Percentiles rank a stretch among this genome's conserved stretches.
These are phyloP conservation scores for Hesperophylax magnus DNA, from an alignment of 1,140 invertebrate genomes.

Conservation along the genomic window DNA sequence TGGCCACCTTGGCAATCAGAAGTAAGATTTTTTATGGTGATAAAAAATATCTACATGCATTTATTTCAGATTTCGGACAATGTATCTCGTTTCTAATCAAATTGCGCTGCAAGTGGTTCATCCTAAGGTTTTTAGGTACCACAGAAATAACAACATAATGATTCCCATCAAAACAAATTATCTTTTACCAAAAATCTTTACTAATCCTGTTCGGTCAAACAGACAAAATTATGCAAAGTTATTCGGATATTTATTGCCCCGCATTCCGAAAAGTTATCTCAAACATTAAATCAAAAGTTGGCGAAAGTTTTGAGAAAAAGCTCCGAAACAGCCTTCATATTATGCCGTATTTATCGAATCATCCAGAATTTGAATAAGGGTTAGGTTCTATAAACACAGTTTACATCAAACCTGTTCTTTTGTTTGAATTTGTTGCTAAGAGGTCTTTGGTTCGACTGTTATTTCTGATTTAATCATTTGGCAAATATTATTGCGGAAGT, in stretches of 20 bases:
- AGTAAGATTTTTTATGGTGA: too few relatives aligned
- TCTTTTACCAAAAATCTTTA: neutral
- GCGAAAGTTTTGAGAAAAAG: slow-evolving; percentile 36
- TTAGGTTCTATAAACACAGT: slow-evolving; percentile 33
- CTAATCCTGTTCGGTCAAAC: neutral
- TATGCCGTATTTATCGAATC: slow-evolving; percentile 34
- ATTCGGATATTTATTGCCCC: slow-evolving; percentile 21
- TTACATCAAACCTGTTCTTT: slow-evolving; percentile 37
- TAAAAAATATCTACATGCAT: too few relatives aligned
- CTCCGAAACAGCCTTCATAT: neutral
- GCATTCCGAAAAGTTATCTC: slow-evolving; percentile 9
- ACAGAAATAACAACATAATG: too few relatives aligned
- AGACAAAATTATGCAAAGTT: slow-evolving; percentile 22
- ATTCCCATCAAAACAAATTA: neutral
- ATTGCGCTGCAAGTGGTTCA: too few relatives aligned
- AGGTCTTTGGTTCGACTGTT: slow-evolving; percentile 17
- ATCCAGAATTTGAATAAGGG: slow-evolving; percentile 35
- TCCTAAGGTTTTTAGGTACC: too few relatives aligned
- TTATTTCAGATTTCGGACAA: too few relatives aligned
- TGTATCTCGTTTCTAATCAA: too few relatives aligned
- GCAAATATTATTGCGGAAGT: slow-evolving; percentile 8
- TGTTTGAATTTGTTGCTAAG: slow-evolving; percentile 5
- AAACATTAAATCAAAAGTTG: slow-evolving; percentile 31
- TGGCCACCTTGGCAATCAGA: too few relatives aligned
- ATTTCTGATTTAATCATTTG: slow-evolving; percentile 33